These are phyloP conservation scores for Orbicella faveolata DNA, from an alignment of 64 coral and sea anemone genomes.

Conservation along the genomic window DNA sequence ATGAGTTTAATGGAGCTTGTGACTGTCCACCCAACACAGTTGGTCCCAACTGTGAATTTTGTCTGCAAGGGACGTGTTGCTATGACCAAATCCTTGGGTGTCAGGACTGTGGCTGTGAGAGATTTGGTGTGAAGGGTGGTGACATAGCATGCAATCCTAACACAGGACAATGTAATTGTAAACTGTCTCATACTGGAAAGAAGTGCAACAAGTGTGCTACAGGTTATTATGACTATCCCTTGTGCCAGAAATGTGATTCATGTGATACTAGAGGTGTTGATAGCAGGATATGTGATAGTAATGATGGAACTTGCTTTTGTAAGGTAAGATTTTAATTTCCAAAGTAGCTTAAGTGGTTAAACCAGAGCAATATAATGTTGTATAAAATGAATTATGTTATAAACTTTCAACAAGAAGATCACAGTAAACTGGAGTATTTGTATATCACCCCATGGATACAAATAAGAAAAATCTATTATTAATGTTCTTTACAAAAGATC, in stretches of 20 bases:
- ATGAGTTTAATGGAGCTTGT: slow-evolving; percentile 79
- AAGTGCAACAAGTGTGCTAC: slow-evolving; percentile 75
- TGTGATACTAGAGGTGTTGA: slow-evolving; percentile 84
- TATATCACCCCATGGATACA: no score
- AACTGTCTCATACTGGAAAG: slow-evolving; percentile 67
- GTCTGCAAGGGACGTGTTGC: slow-evolving; percentile 75
- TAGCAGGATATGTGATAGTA: slow-evolving; percentile 62
- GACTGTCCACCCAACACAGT: slow-evolving; percentile 88
- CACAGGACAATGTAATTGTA: slow-evolving; percentile 81
- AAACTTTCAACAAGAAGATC: no score
- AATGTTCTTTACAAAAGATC: no score
- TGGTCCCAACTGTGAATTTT: slow-evolving; percentile 77
- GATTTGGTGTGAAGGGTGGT: slow-evolving; percentile 58
- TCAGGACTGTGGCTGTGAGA: slow-evolving; percentile 75
- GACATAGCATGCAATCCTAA: slow-evolving; percentile 76
- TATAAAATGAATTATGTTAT: neutral
- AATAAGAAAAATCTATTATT: no score
- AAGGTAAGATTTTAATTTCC: slow-evolving; percentile 55
- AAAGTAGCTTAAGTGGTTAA: neutral
- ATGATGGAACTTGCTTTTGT: slow-evolving; percentile 77
- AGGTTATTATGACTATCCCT: slow-evolving; percentile 81
- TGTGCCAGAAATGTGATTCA: slow-evolving; percentile 69
- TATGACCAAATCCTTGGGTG: slow-evolving; percentile 87
- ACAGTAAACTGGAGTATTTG: no score
- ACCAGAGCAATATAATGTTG: neutral